phyloP scores from a whole-genome alignment of 2,888 invertebrate species.

The Gymnosoma rotundatum region DNA sequence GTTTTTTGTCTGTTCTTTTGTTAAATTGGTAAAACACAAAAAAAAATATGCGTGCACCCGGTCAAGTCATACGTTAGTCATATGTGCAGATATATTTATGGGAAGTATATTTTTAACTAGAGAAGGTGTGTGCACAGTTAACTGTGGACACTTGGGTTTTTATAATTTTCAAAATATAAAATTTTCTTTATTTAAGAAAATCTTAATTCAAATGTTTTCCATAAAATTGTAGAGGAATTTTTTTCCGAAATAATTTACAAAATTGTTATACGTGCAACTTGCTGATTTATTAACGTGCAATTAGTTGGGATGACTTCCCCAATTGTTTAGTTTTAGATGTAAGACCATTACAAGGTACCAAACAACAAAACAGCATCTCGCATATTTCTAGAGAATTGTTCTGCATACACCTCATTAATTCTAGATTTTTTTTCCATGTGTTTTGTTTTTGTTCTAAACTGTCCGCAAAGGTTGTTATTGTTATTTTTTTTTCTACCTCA shows the following conservation, averaged over 20 bases:
- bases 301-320: slow-evolving; percentile 38
- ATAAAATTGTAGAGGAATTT: no score
- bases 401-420: slow-evolving; percentile 71
- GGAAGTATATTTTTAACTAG: slow-evolving; percentile 33
- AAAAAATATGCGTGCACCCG: slow-evolving; percentile 70
- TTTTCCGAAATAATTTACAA: no score
- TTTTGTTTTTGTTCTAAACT: slow-evolving; percentile 46
- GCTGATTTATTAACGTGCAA: background rate
- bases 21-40: slow-evolving; percentile 61
- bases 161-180: background rate
- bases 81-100: slow-evolving; percentile 60
- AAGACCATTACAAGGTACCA: slow-evolving; percentile 67
- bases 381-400: slow-evolving; percentile 70
- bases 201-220: no score
- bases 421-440: slow-evolving; percentile 57
- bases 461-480: slow-evolving; percentile 64
- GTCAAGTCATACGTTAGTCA: slow-evolving; percentile 68
- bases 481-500: slow-evolving; percentile 30
- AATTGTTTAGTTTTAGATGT: slow-evolving; percentile 47
- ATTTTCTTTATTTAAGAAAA: no score
- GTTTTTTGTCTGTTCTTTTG: slow-evolving; percentile 32
- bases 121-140: slow-evolving; percentile 14
- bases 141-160: background rate
- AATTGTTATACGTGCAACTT: no score
- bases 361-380: slow-evolving; percentile 65